Evolutionary conservation across 2,113 vertebrate genomes (phyloP), one percentile per base, ranked within the genome.

Genomic region (Takifugu flavidus): DNA sequence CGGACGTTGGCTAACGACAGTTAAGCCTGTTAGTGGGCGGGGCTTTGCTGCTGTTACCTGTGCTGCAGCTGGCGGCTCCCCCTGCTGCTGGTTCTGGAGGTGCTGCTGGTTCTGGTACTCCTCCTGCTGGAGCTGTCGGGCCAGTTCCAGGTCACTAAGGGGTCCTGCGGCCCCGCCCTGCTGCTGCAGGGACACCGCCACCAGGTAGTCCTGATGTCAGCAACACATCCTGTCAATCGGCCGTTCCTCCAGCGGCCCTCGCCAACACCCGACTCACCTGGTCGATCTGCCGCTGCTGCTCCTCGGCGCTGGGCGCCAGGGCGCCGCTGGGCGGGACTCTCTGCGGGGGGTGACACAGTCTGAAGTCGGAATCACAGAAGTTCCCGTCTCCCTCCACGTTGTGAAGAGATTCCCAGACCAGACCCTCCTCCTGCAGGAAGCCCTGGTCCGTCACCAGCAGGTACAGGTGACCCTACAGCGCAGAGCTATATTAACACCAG

Each of bases 381-480:
- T 95, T 94, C 44, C 95, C 93, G 66, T 98, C 96, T 0, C 96
- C 96, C 0, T 98, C 95, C 20, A 98, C 94, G 0, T 90, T 95
- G 72, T 96, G 95, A 2, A 98, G 91, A 62, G 93, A 96, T 78
- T 98, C 96, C 95, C 95, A 98, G 8, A 94, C 92, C 79, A 98
- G 62, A 0, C 81, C 51, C 62, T 94, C 91, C 88, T 98, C 95
- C 70, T 90, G 92, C 34, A 98, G 91, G 88, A 92, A 98, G 54
- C 96, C 96, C 86, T 98, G 96, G 77, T 98, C 96, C 0, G 95
- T 96, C 84, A 98, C 95, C 88, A 98, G 84, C 43, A 98, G 90
- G 85, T 98, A 98, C 15, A 98, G 85, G 87, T 98, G 93, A 15
- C 92, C 93, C 96, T 98, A 88, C 31, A 5, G 5, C 26, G 6